A percentile compares a stretch with the other conserved stretches of the same genome.
Evolutionary conservation across 2,888 invertebrate species (phyloP).

Genomic region (Ophion costatus): DNA sequence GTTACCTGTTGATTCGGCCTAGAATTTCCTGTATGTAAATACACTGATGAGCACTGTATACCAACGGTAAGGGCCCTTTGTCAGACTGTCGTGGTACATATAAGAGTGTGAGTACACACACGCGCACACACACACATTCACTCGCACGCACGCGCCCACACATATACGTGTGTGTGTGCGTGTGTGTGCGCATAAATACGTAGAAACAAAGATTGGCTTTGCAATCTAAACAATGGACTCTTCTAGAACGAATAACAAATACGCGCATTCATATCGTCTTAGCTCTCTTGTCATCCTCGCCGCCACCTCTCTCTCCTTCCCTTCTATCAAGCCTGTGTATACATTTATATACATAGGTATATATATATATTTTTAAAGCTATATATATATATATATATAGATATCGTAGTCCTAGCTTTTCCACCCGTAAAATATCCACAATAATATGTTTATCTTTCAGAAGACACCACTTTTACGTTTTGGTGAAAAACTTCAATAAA

Average conservation of each 20-base stretch:
- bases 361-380: too few relatives aligned
- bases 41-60: background rate
- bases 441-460: too few relatives aligned
- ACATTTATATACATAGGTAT: too few relatives aligned
- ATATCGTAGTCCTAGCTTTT: too few relatives aligned
- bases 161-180: background rate
- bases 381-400: too few relatives aligned
- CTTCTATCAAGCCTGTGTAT: too few relatives aligned
- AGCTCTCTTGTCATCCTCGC: background rate
- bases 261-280: conserved; percentile 34
- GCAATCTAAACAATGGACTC: conserved; percentile 44
- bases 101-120: too few relatives aligned
- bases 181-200: background rate
- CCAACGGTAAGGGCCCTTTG: background rate
- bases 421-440: too few relatives aligned
- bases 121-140: too few relatives aligned
- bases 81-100: conserved; percentile 2
- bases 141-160: too few relatives aligned
- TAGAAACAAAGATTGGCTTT: background rate
- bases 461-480: too few relatives aligned
- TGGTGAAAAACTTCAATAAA: background rate
- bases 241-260: conserved; percentile 29
- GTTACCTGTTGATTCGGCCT: conserved; percentile 11
- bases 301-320: background rate
- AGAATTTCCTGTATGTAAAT: conserved; percentile 12